Evolutionary conservation across 2,113 vertebrate genomes (phyloP).

Genomic region (Tragelaphus buxtoni): DNA sequence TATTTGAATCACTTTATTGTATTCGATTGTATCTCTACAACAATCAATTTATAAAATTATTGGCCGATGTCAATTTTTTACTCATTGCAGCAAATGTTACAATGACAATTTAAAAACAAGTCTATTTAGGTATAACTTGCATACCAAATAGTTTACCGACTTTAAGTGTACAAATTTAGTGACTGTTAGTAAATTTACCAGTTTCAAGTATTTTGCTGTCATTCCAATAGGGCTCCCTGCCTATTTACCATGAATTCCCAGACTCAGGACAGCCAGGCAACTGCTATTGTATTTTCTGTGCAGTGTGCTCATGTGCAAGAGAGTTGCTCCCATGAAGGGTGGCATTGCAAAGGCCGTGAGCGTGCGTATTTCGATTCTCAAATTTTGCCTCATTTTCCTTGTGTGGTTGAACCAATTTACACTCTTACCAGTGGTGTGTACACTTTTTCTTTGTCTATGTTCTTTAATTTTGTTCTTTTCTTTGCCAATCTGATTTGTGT

Average conservation of each 20-base stretch:
- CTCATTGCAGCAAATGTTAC: neutral
- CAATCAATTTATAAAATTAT: neutral
- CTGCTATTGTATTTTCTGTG: neutral
- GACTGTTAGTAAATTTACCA: neutral
- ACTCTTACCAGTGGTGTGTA: neutral
- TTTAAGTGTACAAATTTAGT: neutral
- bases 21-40: neutral
- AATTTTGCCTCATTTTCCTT: neutral
- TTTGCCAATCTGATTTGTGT: neutral
- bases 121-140: neutral
- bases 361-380: neutral
- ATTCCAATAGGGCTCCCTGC: no score
- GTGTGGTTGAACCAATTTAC: neutral
- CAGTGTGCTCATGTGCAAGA: neutral
- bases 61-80: neutral
- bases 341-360: neutral
- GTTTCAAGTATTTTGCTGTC: neutral
- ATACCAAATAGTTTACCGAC: neutral
- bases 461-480: neutral
- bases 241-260: neutral
- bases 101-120: neutral
- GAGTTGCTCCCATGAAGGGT: neutral
- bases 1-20: neutral
- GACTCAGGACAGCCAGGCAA: neutral
- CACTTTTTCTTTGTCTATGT: neutral